A percentile compares a stretch with the other conserved stretches of the same genome.
Conservation (phyloP, 1,140 invertebrate genomes). For the Atopsyche davidsoni region DNA sequence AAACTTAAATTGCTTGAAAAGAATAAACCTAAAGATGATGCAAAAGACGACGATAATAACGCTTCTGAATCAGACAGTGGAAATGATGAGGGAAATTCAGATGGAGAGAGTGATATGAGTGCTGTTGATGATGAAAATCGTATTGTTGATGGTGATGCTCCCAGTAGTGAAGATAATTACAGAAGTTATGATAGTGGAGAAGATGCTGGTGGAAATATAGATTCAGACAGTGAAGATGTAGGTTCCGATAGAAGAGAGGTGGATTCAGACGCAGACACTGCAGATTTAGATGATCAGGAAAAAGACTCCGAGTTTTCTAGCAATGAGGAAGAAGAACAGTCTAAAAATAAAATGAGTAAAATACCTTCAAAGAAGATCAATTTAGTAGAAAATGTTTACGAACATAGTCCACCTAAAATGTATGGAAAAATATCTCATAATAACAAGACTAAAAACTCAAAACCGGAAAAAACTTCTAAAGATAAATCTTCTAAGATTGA, state of each 20-base stretch:
- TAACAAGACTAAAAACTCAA: no score
- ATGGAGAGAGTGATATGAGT: neutral
- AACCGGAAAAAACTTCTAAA: no score
- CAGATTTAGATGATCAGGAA: no score
- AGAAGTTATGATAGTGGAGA: conserved; percentile 3
- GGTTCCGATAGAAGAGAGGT: conserved; percentile 2
- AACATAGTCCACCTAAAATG: no score
- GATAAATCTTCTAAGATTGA: no score
- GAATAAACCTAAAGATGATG: conserved; percentile 3
- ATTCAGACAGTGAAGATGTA: conserved; percentile 7
- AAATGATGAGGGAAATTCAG: neutral
- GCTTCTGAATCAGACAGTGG: neutral
- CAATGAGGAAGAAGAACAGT: no score
- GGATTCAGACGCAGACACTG: no score
- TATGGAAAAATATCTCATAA: no score
- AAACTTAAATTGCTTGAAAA: conserved; percentile 8
- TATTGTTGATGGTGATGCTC: neutral
- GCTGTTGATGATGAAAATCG: conserved; percentile 1
- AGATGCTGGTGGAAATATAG: neutral
- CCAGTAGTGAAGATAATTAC: neutral
- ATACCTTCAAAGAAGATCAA: no score
- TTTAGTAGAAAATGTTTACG: no score
- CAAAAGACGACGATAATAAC: conserved; percentile 2
- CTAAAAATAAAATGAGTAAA: no score
- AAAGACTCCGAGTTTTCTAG: no score